Conservation (phyloP, 2,888 invertebrate species). For the Cancer borealis region DNA sequence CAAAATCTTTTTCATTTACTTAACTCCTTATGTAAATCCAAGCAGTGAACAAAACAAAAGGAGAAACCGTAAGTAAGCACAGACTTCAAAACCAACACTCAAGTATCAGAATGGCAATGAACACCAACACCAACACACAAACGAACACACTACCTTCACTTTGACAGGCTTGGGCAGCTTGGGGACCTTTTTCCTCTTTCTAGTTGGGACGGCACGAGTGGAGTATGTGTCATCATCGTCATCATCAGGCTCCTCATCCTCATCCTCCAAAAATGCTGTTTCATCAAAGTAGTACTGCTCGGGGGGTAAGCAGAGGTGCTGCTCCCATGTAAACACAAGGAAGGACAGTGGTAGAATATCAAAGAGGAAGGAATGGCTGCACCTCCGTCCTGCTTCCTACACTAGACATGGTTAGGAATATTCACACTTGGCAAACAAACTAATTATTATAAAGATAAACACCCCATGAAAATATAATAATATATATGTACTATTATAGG, state of each 20-base stretch:
- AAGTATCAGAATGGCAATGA: neutral
- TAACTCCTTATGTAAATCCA: too few relatives aligned
- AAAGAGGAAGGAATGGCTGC: neutral
- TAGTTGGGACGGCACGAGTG: conserved; percentile 53
- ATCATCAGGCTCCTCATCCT: conserved; percentile 76
- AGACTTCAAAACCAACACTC: neutral
- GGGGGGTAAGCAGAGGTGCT: conserved; percentile 46
- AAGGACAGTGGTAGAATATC: neutral
- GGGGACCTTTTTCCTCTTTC: conserved; percentile 71
- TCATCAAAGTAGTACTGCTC: conserved; percentile 77
- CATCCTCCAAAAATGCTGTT: conserved; percentile 74
- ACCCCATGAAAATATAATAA: neutral
- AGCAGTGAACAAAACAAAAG: too few relatives aligned
- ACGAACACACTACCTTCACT: conserved; percentile 39
- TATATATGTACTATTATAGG: neutral
- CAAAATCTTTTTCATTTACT: too few relatives aligned
- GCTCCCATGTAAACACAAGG: neutral
- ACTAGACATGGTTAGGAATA: neutral
- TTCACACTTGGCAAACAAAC: neutral
- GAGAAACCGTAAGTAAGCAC: too few relatives aligned
- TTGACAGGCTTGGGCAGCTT: conserved; percentile 71
- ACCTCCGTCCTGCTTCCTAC: neutral
- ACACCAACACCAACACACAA: neutral
- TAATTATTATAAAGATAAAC: neutral
- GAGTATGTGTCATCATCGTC: conserved; percentile 76